phyloP scores from a whole-genome alignment of 2,888 invertebrate genomes.

The Meteorus colon region DNA sequence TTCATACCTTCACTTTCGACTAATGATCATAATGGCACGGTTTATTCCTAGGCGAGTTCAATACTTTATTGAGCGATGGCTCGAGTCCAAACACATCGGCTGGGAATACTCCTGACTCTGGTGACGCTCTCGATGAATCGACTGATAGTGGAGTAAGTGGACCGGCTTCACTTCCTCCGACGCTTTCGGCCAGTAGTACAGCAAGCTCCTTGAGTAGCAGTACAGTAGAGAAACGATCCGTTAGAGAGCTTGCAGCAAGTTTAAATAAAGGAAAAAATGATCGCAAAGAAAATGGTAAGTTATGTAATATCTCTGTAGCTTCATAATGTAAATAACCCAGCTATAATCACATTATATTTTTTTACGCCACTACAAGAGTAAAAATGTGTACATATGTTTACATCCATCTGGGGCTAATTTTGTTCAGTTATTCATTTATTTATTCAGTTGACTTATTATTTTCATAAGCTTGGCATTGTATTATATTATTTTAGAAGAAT shows the following conservation, averaged over 20 bases:
- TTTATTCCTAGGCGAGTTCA: conserved; percentile 73
- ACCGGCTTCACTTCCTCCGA: conserved; percentile 70
- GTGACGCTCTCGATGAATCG: conserved; percentile 77
- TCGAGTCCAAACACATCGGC: conserved; percentile 79
- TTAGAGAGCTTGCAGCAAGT: conserved; percentile 75
- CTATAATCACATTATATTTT: background rate
- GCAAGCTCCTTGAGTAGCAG: conserved; percentile 70
- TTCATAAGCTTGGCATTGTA: conserved; percentile 49
- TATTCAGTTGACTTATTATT: conserved; percentile 24
- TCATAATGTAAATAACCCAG: conserved; percentile 9
- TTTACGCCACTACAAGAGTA: conserved; percentile 20
- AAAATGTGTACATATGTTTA: conserved; percentile 34
- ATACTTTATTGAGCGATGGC: conserved; percentile 76
- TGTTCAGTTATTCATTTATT: background rate
- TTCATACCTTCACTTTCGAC: background rate
- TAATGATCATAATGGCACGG: background rate
- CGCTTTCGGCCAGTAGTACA: conserved; percentile 69
- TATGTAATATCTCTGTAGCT: conserved; percentile 3
- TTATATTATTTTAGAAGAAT: conserved; percentile 65
- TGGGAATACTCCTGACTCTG: conserved; percentile 79
- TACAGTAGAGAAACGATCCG: conserved; percentile 75
- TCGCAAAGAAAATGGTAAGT: conserved; percentile 70
- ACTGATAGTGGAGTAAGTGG: conserved; percentile 73
- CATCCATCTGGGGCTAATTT: conserved; percentile 4
- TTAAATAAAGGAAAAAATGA: conserved; percentile 70